These are phyloP conservation scores for Sardina pilchardus DNA, from an alignment of 2,113 vertebrate genomes.

Conservation along the genomic window DNA sequence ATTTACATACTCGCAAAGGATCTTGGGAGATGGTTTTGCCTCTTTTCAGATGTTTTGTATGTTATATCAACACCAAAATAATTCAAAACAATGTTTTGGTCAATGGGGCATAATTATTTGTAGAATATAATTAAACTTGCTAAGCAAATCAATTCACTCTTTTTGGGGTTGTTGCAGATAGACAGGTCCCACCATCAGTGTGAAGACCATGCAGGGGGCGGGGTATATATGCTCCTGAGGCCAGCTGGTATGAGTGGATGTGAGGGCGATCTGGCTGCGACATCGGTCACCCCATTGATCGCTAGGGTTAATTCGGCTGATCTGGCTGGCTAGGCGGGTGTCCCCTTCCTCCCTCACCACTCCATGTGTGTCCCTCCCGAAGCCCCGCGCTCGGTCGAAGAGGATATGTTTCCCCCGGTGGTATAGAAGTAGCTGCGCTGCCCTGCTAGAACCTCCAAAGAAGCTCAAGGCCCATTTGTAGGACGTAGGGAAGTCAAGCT, in stretches of 20 bases:
- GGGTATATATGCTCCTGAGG: accelerated
- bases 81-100: no score
- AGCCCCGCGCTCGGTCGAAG: slow-evolving; percentile 94
- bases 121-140: no score
- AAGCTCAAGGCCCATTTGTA: slow-evolving; percentile 98
- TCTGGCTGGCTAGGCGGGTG: slow-evolving; percentile 99
- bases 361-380: slow-evolving; percentile 98
- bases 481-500: slow-evolving; percentile 99
- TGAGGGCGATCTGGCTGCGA: slow-evolving; percentile 98
- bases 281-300: slow-evolving; percentile 98
- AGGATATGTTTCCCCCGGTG: slow-evolving; percentile 85
- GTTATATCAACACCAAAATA: no score
- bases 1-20: slow-evolving; percentile 29
- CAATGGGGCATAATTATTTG: no score
- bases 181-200: neutral
- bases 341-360: slow-evolving; percentile 97
- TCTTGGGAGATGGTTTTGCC: neutral
- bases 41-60: no score
- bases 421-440: slow-evolving; percentile 97
- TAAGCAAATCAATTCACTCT: neutral
- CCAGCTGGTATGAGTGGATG: accelerated
- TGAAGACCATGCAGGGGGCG: accelerated
- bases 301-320: slow-evolving; percentile 99
- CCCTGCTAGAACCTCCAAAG: slow-evolving; percentile 99
- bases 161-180: no score